Percentiles rank a stretch among this genome's conserved stretches.
Conservation (phyloP, 2,888 invertebrate species). For the Pilophorus perplexus region DNA sequence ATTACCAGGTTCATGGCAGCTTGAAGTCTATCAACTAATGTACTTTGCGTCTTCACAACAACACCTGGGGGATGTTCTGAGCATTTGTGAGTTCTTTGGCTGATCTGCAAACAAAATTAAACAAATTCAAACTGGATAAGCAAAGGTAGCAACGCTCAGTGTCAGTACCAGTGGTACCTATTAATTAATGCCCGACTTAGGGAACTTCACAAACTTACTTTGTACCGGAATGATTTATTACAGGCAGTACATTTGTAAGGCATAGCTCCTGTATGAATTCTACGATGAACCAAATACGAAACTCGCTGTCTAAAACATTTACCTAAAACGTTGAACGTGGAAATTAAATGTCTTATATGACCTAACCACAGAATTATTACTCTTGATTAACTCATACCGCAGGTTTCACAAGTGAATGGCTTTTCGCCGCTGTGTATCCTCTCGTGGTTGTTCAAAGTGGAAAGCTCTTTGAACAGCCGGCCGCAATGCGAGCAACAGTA, state of each 20-base stretch:
- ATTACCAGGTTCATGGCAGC: slow-evolving; percentile 34
- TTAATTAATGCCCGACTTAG: too few species aligned
- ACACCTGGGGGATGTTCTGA: slow-evolving; percentile 62
- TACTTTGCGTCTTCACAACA: slow-evolving; percentile 54
- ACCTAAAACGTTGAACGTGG: slow-evolving; percentile 55
- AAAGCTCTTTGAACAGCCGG: slow-evolving; percentile 79
- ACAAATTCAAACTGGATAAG: not conserved
- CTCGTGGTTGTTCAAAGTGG: slow-evolving; percentile 82
- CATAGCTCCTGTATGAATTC: slow-evolving; percentile 83
- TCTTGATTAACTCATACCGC: slow-evolving; percentile 60
- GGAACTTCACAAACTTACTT: slow-evolving; percentile 56
- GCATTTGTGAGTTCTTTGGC: slow-evolving; percentile 80
- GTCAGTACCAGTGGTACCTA: too few species aligned
- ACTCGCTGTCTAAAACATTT: slow-evolving; percentile 84
- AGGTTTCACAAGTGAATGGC: slow-evolving; percentile 82
- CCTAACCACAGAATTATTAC: not conserved
- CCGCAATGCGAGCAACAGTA: slow-evolving; percentile 73
- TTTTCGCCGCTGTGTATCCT: slow-evolving; percentile 81
- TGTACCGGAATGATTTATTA: slow-evolving; percentile 77
- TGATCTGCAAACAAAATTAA: slow-evolving; percentile 59
- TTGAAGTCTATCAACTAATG: slow-evolving; percentile 49
- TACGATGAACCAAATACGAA: slow-evolving; percentile 77
- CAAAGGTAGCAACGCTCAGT: too few species aligned
- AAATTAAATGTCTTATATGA: not conserved
- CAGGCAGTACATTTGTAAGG: slow-evolving; percentile 80